Conservation (phyloP, 2,888 invertebrate genomes). For the Melipona bicolor region DNA sequence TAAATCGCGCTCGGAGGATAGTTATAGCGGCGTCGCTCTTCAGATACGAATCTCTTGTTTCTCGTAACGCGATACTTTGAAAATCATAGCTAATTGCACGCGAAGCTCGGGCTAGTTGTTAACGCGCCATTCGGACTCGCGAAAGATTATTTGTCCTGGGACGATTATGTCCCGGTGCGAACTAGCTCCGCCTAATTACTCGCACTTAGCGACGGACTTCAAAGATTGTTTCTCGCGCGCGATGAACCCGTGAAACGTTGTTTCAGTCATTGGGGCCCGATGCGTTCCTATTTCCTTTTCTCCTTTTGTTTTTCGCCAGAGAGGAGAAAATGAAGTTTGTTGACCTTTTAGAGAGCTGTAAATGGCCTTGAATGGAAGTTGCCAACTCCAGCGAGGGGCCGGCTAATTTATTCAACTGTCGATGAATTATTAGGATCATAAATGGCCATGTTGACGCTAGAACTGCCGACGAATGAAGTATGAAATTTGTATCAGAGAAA, state of each 20-base stretch:
- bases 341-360: not conserved
- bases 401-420: conserved; percentile 1
- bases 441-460: not conserved
- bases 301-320: not conserved
- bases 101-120: conserved; percentile 9
- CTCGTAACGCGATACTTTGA: conserved; percentile 31
- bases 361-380: conserved; percentile 6
- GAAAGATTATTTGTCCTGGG: conserved; percentile 38
- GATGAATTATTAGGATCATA: conserved; percentile 8
- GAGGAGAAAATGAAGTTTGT: conserved; percentile 22
- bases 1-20: conserved; percentile 24
- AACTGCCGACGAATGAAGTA: too few relatives aligned
- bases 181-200: conserved; percentile 41
- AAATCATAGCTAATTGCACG: conserved; percentile 39
- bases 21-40: not conserved
- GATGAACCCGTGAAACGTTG: conserved; percentile 29
- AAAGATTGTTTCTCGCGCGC: conserved; percentile 37
- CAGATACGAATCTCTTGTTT: conserved; percentile 49
- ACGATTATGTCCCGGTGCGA: conserved; percentile 37
- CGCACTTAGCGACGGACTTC: conserved; percentile 15
- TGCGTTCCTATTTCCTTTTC: not conserved
- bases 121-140: conserved; percentile 34
- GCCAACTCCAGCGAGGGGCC: not conserved
- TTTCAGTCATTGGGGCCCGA: conserved; percentile 23
- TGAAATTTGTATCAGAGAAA: too few relatives aligned